A percentile compares a stretch with the other conserved stretches of the same genome.
Evolutionary conservation across 2,113 vertebrate species (phyloP).

Genomic region (Porphyrio hochstetteri): DNA sequence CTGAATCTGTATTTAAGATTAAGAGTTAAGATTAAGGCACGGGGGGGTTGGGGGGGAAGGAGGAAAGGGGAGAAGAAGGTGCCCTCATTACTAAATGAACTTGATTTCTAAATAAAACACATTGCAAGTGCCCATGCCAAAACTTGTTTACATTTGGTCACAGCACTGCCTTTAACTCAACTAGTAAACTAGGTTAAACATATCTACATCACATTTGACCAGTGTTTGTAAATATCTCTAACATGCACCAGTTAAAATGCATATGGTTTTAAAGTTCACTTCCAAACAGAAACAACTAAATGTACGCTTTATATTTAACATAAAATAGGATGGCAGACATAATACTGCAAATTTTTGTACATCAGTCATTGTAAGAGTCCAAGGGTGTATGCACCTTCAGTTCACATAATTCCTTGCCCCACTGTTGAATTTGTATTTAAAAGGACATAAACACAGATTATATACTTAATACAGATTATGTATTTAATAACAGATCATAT

Average conservation of each 20-base stretch:
- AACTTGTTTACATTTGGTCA: conserved; percentile 32
- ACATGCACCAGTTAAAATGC: not conserved
- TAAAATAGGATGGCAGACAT: not conserved
- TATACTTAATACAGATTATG: not conserved
- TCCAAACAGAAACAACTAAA: conserved; percentile 39
- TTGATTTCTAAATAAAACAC: conserved; percentile 8
- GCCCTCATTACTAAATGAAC: not conserved
- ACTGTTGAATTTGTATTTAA: not conserved
- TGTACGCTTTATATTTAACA: not conserved
- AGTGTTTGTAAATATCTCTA: conserved; percentile 31
- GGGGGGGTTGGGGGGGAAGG: too few species aligned
- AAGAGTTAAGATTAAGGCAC: not conserved
- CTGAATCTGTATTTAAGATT: not conserved
- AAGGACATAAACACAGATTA: not conserved
- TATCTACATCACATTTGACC: conserved; percentile 23
- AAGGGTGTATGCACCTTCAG: not conserved
- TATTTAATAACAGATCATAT: not conserved
- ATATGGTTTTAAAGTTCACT: not conserved
- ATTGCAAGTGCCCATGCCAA: not conserved
- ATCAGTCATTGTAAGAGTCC: not conserved
- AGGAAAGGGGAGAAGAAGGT: too few species aligned
- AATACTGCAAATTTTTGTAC: not conserved
- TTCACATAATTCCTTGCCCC: not conserved
- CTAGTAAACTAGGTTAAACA: conserved; percentile 28
- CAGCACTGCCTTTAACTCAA: not conserved